Base-by-base conservation (phyloP, 2,888 invertebrate genomes). In the Tortricodes alternella region DNA sequence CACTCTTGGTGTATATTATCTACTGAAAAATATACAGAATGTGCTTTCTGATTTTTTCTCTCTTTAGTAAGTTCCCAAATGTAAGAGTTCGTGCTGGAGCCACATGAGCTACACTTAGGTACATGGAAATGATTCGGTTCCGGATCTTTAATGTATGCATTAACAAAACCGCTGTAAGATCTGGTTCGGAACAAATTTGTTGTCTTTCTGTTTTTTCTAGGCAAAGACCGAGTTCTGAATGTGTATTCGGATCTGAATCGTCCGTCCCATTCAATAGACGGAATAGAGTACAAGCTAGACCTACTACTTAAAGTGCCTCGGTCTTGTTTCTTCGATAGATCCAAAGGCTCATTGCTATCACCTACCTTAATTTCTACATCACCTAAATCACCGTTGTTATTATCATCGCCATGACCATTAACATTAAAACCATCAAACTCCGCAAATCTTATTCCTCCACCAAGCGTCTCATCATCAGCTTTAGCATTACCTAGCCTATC, bases 111-210 rank as follows among this genome's bases (percentile, higher is more conserved):
- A 53, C 81, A 86, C 46, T 73, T 79, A 0, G 91, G 91, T 1
- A 90, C n/a, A 61, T 91, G 91, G 62, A 78, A 91, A 59, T 91
- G 91, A 0, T 32, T 59, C 0, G 91, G 91, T 29, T 82, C 78
- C 0, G 90, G 89, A 52, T 90, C 77, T 63, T 76, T 83, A 0
- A 86, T 68, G 44, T 73, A 81, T 0, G 83, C 71, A 63, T 89
- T 89, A 0, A 89, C 68, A 51, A 89, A 90, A 2, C 90, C 87
- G 15, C 87, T 74, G 43, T 89, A 84, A 0, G 90, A 90, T 16
- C 79, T 73, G 0, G 88, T 91, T 41, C 91, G 78, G 41, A 79
- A 89, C 2, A 89, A 58, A 6, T 61, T 76, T 4, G 34, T 49
- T 2, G 57, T 58, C 9, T 49, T 69, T 0, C 53, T 46, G 39